Evolutionary conservation across 2,113 vertebrate genomes (phyloP).

Genomic region (Psilopsiagon aurifrons): DNA sequence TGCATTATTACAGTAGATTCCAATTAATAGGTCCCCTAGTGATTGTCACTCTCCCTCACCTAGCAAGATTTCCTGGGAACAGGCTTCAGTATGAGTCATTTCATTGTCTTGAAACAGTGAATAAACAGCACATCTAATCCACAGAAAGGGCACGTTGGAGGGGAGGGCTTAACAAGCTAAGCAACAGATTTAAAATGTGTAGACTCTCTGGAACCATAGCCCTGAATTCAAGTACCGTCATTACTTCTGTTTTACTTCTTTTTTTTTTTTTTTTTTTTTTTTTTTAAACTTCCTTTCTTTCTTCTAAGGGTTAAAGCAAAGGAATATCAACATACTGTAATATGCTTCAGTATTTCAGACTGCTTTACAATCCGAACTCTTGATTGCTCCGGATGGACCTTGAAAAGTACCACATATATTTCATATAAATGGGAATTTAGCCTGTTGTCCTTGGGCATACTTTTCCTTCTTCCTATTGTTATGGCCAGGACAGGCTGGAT

Average conservation of each 20-base stretch:
- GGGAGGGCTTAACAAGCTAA: slow-evolving; percentile 14
- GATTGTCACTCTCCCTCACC: slow-evolving; percentile 56
- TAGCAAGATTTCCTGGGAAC: slow-evolving; percentile 59
- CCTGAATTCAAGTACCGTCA: not conserved
- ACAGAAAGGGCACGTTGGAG: slow-evolving; percentile 15
- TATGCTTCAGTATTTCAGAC: not conserved
- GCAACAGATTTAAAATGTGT: not conserved
- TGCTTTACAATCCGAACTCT: not conserved
- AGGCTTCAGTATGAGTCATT: not conserved
- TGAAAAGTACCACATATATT: not conserved
- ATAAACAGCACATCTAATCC: slow-evolving; percentile 54
- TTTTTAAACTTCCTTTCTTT: not conserved
- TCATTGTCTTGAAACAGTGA: slow-evolving; percentile 50
- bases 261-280: too few relatives aligned
- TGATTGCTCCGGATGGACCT: not conserved
- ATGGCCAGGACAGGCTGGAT: not conserved
- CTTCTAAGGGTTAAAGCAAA: not conserved
- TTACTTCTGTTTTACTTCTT: not conserved
- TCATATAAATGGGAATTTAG: not conserved
- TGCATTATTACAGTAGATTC: not conserved
- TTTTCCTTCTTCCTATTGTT: not conserved
- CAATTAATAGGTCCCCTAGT: not conserved
- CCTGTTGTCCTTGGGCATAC: not conserved
- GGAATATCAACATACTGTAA: not conserved
- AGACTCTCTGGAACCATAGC: not conserved